Evolutionary conservation across 2,888 invertebrate species (phyloP).

Genomic region (Lamellibrachia satsuma): DNA sequence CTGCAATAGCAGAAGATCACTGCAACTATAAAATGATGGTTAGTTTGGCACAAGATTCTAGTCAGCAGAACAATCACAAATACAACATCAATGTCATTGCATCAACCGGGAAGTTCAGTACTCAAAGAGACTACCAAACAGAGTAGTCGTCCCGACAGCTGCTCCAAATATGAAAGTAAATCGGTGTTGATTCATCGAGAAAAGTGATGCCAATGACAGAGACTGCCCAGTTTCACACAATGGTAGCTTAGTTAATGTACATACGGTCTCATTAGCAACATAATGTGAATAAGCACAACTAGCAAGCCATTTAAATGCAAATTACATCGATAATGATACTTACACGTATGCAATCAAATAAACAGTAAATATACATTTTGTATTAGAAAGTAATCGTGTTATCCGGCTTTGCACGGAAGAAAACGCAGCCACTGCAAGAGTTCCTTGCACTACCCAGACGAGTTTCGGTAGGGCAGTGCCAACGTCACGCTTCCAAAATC

Average conservation of each 20-base stretch:
- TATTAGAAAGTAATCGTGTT: not conserved
- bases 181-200: not conserved
- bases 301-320: not conserved
- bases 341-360: not conserved
- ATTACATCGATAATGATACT: not conserved
- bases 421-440: no score
- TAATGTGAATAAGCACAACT: not conserved
- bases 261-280: not conserved
- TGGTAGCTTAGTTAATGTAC: not conserved
- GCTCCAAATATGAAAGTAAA: not conserved
- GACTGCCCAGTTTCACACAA: not conserved
- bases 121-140: not conserved
- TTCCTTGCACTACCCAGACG: no score
- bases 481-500: no score
- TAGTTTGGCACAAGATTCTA: not conserved
- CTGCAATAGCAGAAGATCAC: not conserved
- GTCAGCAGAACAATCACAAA: not conserved
- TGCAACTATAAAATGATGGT: not conserved
- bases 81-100: not conserved
- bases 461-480: no score
- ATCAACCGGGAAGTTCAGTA: not conserved
- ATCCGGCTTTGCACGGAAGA: no score
- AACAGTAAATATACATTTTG: not conserved
- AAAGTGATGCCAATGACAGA: not conserved
- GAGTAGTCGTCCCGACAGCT: not conserved